phyloP scores from a whole-genome alignment of 2,888 invertebrate species.

The Chrysotoxum bicinctum region DNA sequence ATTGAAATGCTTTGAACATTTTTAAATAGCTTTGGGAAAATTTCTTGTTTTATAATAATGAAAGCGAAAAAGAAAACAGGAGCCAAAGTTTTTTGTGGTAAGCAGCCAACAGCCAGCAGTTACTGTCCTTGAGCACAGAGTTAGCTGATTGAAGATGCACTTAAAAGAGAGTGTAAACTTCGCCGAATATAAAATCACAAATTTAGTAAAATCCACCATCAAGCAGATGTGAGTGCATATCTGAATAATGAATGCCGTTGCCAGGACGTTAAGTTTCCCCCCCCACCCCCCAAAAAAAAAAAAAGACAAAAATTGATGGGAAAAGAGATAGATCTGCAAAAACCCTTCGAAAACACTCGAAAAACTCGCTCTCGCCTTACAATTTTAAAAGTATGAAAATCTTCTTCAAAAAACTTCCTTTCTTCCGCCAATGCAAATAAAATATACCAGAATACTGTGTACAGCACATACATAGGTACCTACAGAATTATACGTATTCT shows the following conservation, averaged over 20 bases:
- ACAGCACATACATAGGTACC: too few relatives aligned
- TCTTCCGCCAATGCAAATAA: constrained; percentile 13
- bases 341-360: constrained; percentile 31
- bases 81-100: constrained; percentile 1
- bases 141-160: constrained; percentile 32
- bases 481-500: background rate
- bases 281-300: background rate
- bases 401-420: constrained; percentile 40
- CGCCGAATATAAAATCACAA: constrained; percentile 31
- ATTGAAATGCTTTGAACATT: background rate
- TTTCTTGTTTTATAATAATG: background rate
- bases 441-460: background rate
- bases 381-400: constrained; percentile 54
- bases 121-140: constrained; percentile 11
- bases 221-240: constrained; percentile 49
- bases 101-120: background rate
- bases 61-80: background rate
- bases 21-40: constrained; percentile 20
- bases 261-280: background rate
- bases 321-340: constrained; percentile 14
- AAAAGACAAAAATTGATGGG: background rate
- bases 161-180: constrained; percentile 26
- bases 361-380: constrained; percentile 7
- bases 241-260: constrained; percentile 42
- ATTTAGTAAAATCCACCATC: constrained; percentile 14